Percentiles rank a stretch among this genome's conserved stretches.
These are phyloP conservation scores for Actinia tenebrosa DNA, from an alignment of 64 coral and sea anemone species.

Conservation along the genomic window DNA sequence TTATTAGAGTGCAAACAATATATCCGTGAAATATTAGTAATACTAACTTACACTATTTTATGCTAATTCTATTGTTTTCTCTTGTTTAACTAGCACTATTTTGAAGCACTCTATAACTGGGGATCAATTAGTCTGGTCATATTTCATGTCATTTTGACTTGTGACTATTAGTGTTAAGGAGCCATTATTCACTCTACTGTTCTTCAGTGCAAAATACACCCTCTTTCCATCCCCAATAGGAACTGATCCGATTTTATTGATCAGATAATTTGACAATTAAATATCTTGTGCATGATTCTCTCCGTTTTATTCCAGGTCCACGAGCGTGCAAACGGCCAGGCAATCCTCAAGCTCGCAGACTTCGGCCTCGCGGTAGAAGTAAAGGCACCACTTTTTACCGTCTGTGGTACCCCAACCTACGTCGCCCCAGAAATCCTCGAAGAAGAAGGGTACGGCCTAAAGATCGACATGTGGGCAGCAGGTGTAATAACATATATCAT, in stretches of 20 bases:
- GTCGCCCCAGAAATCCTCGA: slow-evolving; percentile 98
- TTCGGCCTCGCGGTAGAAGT: slow-evolving; percentile 94
- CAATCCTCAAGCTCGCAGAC: slow-evolving; percentile 81
- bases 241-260: too few relatives aligned
- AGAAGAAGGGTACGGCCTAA: slow-evolving; percentile 87
- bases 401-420: slow-evolving; percentile 96
- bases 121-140: neutral
- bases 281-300: neutral
- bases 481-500: slow-evolving; percentile 97
- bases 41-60: too few relatives aligned
- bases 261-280: too few relatives aligned
- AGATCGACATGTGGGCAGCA: slow-evolving; percentile 96
- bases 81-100: too few relatives aligned
- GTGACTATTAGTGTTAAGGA: neutral
- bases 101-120: too few relatives aligned
- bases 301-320: slow-evolving; percentile 45
- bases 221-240: too few relatives aligned
- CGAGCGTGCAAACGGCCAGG: slow-evolving; percentile 61
- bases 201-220: too few relatives aligned
- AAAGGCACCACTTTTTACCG: slow-evolving; percentile 79
- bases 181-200: too few relatives aligned
- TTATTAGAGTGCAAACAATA: neutral
- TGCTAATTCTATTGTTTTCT: too few relatives aligned
- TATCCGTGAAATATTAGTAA: too few relatives aligned
- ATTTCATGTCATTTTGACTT: neutral